Conservation (phyloP, 2,797 vertebrate genomes). For the Micromesistius poutassou region DNA sequence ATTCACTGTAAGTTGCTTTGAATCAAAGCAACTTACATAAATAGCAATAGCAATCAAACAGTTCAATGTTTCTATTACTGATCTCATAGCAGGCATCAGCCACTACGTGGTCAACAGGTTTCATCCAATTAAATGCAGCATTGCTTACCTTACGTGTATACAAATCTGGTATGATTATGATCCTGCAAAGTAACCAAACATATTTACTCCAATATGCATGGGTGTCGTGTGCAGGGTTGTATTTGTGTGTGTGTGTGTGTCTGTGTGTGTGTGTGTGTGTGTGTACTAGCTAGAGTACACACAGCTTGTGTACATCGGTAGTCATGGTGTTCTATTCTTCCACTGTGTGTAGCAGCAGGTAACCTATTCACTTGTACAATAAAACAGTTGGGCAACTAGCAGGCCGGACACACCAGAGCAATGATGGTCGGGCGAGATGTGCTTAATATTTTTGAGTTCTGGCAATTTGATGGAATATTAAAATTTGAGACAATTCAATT, state of each 20-base stretch:
- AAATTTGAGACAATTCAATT: not conserved
- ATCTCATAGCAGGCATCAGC: not conserved
- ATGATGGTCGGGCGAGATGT: not conserved
- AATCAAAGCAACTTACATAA: not conserved
- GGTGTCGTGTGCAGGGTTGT: slow-evolving; percentile 6
- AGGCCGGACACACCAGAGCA: not conserved
- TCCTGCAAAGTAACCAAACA: slow-evolving; percentile 25
- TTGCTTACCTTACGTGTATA: slow-evolving; percentile 44
- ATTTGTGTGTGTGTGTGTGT: slow-evolving; percentile 16
- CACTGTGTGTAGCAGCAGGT: slow-evolving; percentile 46
- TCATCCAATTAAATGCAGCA: not conserved
- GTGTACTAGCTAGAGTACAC: slow-evolving; percentile 21
- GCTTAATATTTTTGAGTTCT: not conserved
- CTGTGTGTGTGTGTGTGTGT: slow-evolving; percentile 21
- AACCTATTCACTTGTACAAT: slow-evolving; percentile 59
- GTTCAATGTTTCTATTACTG: not conserved
- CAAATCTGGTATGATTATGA: slow-evolving; percentile 9
- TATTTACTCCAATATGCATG: slow-evolving; percentile 21
- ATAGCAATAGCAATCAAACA: not conserved
- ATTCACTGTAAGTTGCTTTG: not conserved
- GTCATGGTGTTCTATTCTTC: slow-evolving; percentile 70
- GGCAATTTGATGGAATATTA: not conserved
- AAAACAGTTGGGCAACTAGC: slow-evolving; percentile 42
- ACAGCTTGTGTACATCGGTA: slow-evolving; percentile 68
- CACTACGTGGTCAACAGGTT: not conserved